Evolutionary conservation across 2,797 vertebrate species (phyloP), one percentile per base, ranked within the genome.

Genomic region (Prunella strophiata): DNA sequence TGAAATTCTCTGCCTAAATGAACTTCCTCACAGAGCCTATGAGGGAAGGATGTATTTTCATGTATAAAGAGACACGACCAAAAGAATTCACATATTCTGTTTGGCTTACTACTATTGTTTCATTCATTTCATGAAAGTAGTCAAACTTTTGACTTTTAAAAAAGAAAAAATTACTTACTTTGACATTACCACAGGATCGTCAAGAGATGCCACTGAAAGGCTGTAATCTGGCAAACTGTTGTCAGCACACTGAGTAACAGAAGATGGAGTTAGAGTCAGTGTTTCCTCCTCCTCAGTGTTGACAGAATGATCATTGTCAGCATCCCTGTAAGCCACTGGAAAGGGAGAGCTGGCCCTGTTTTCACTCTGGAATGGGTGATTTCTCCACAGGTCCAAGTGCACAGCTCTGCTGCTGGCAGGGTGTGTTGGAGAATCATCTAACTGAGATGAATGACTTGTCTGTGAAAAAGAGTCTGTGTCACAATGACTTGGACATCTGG

Each of bases 171-270:
- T 11, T 61, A 97, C 99, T 98, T 98, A 99, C 99, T 99, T 98
- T 57, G 99, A 99, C 63, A 99, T 97, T 29, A 99, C 96, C 47
- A 99, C 98, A 30, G 99, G 99, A 95, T 99, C 99, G 70, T 99
- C 99, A 47, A 98, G 57, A 29, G 98, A 98, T 34, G 98, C 85
- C 85, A 94, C 65, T 38, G 97, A 96, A 83, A 96, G 65, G 16
- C 94, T 96, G 38, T 96, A 98, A 73, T 98, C 98, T 93, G 95
- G 74, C 76, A 97, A 95, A 83, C 81, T 96, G 93, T 29, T 95
- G 68, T 95, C 94, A 97, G 77, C 82, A 91, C 96, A 96, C 71
- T 86, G 97, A 96, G 84, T 96, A 83, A 95, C 10, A 59, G 97
- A 97, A 86, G 96, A 95, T 5, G 97, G 91, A 68, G 95, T 89